phyloP scores from a whole-genome alignment of 2,113 vertebrate species.

The Osmerus eperlanus region DNA sequence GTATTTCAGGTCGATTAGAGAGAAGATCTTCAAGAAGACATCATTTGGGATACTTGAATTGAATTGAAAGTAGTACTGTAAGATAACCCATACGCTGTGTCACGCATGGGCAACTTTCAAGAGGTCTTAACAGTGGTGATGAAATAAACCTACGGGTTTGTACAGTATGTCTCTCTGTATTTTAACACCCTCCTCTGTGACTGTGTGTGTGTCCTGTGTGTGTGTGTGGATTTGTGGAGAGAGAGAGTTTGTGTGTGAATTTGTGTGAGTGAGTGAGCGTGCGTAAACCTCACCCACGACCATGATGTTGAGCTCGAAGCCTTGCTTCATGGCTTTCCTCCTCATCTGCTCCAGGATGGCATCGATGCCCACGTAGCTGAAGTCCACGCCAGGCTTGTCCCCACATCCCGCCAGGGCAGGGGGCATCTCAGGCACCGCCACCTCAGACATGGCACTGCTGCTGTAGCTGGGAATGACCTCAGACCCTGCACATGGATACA shows the following conservation, averaged over 20 bases:
- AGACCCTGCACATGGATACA: slow-evolving; percentile 50
- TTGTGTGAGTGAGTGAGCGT: background rate
- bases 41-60: no score
- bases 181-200: background rate
- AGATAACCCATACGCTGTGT: background rate
- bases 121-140: background rate
- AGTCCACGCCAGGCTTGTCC: slow-evolving; percentile 67
- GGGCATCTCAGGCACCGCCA: slow-evolving; percentile 50
- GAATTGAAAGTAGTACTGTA: no score
- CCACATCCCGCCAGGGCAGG: no score
- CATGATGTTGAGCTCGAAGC: slow-evolving; percentile 98
- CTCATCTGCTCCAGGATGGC: slow-evolving; percentile 99
- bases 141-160: no score
- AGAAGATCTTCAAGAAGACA: no score
- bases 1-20: no score
- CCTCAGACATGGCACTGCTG: slow-evolving; percentile 83
- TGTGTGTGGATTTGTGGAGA: background rate
- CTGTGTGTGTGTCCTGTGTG: background rate
- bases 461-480: slow-evolving; percentile 69
- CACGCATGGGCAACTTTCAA: background rate
- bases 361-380: slow-evolving; percentile 95
- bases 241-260: background rate
- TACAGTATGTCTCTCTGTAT: no score
- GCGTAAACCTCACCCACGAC: slow-evolving; percentile 60
- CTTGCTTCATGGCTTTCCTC: slow-evolving; percentile 98